Base-by-base conservation (phyloP, 2,113 vertebrate species). In the Cyprinodon tularosa region DNA sequence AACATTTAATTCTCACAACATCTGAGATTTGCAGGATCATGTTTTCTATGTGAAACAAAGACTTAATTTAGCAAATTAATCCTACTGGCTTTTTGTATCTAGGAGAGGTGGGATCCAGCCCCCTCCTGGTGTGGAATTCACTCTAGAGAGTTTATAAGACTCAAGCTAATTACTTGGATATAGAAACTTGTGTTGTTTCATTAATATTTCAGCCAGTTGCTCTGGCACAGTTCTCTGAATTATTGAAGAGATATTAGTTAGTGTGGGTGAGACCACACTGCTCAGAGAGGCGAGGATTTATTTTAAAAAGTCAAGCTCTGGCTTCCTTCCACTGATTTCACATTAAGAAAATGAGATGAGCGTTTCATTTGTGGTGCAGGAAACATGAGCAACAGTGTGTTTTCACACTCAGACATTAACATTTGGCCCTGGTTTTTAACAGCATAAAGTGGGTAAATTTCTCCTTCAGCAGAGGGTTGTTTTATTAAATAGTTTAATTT, bases 191-290 rank as follows among this genome's bases (percentile, higher is more conserved):
- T 87, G 71, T 88, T 86, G 72, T 89, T 81, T 83, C 84, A 90
- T 92, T 68, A 89, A 90, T 91, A 86, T 92, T 92, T 93, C 11
- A 93, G 70, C 37, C 50, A 1, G 59, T 86, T 88, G 81, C 86
- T 75, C 78, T 76, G 81, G 72, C 84, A 50, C 72, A 29, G 53
- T 48, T 74, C 77, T 74, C 22, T 93, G 83, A 92, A 92, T 91
- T 84, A 91, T 93, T 91, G 67, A 90, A 66, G 66, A 12, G 7
- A 61, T 81, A 71, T 84, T 84, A 53, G 76, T 81, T 62, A 75
- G 62, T 66, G 80, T 75, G 78, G 42, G 68, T 66, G 68, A 89
- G 81, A 83, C 84, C 78, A 76, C 68, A 53, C 64, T 39, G 57
- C 74, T 75, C 44, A 82, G 44, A 47, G 37, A 78, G 48, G 45